Base-by-base conservation (phyloP, 2,888 invertebrate genomes). In the Cinara cedri region DNA sequence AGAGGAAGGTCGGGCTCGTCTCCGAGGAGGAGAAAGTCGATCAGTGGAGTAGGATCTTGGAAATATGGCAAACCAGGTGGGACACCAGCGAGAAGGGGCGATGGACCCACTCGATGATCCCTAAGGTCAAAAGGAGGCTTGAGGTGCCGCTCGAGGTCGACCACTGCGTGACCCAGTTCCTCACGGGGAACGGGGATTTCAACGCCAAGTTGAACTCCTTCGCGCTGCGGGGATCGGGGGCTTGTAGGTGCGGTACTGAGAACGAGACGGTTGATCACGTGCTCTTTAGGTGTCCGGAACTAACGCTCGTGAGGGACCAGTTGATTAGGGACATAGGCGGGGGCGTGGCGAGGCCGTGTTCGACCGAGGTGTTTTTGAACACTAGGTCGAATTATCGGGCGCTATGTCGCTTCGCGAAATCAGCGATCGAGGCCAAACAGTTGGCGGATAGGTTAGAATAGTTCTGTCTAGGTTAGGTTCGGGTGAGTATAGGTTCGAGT, bases 111-210 rank as follows among this genome's bases (percentile, higher is more conserved):
- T 3, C n/a, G 8, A 19, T 71, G 11, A 2, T 71, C 0, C 42
- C 71, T 1, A 8, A 42, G 2, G 42, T 71, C 2, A 34, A 55
- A 42, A n/a, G 8, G 11, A 71, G 71, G 14, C 34, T 71, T 1
- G 16, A 14, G 1, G 16, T 65, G 1, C 55, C 16, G 11, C 65
- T 42, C 9, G 63, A 42, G 11, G 21, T 55, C 11, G 70, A 71
- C 13, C 26, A 51, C 42, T 55, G 42, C 19, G 42, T 14, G 55
- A 42, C 42, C 0, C 55, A 55, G 42, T 71, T 55, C 34, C n/a
- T 68, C 14, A 51, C 70, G 14, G 70, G 70, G 13, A 34, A 70
- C 26, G 70, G 68, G 10, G 51, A 68, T n/a, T 68, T 68, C n/a
- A 68, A 68, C 65, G 46, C 46, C 4, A 65, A 46, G 66, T 49